phyloP scores from a whole-genome alignment of 2,797 vertebrate genomes.

The Cheirogaleus major region DNA sequence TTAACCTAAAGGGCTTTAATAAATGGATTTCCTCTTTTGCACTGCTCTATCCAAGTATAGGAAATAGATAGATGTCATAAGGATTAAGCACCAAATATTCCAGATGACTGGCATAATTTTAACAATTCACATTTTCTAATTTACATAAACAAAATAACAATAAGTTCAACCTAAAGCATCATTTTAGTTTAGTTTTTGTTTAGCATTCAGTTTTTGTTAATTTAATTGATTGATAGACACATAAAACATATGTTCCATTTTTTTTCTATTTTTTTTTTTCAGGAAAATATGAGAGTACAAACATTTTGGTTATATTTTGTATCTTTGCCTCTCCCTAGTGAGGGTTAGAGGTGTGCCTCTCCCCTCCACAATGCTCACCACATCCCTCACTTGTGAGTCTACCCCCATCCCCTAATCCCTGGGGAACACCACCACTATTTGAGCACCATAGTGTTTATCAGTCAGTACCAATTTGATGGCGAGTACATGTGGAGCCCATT shows the following conservation, averaged over 20 bases:
- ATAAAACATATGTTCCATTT: not conserved
- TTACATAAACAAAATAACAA: slow-evolving; percentile 55
- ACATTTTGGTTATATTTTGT: too few relatives aligned
- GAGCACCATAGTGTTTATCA: too few relatives aligned
- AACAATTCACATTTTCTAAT: slow-evolving; percentile 50
- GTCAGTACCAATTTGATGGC: too few relatives aligned
- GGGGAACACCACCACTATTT: too few relatives aligned
- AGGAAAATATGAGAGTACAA: too few relatives aligned
- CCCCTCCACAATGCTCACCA: too few relatives aligned
- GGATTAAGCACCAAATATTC: slow-evolving; percentile 63
- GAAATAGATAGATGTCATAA: slow-evolving; percentile 48
- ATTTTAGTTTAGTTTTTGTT: not conserved
- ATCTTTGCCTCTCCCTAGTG: too few relatives aligned
- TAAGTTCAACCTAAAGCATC: slow-evolving; percentile 18
- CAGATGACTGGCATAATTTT: slow-evolving; percentile 67
- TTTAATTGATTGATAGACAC: slow-evolving; percentile 25
- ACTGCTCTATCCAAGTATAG: not conserved
- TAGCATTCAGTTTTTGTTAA: not conserved
- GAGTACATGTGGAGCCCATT: too few relatives aligned
- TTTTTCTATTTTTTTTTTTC: not conserved
- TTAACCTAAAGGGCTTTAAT: not conserved
- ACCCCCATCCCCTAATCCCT: too few relatives aligned
- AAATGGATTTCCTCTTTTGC: not conserved
- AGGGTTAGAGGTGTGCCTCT: too few relatives aligned
- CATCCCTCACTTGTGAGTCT: too few relatives aligned